Base-by-base conservation (phyloP, 92 coral and sea anemone genomes). In the Plumapathes pennacea region DNA sequence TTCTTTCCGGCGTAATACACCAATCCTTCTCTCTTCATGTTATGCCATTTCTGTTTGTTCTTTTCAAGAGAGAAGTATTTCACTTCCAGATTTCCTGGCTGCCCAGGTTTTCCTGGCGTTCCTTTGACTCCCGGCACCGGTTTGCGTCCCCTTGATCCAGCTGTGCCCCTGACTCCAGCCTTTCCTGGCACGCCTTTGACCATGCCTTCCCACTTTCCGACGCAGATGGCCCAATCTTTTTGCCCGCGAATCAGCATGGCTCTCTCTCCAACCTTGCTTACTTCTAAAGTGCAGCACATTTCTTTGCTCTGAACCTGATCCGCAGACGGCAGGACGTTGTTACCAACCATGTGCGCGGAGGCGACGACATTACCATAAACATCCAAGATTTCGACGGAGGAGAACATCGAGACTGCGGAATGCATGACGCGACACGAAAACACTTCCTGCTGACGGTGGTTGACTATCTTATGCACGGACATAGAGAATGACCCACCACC, bases 221-320 rank as follows among this genome's bases (percentile, higher is more conserved):
- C 37, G 46, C 83, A 76, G 4, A 76, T 32, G 10, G 70, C 83
- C 62, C 54, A 76, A 29, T 76, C 83, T 17, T 57, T 60, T 29
- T 57, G 17, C 28, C 76, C 60, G 13, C 83, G 68, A 4, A 76
- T 47, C 13, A 76, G 57, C 77, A 76, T 76, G 28, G 83, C 83
- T 15, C 83, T 63, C n/a, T 72, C 77, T 3, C 83, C 83, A n/a
- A n/a, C n/a, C 9, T 76, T 64, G 24, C 37, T 31, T 4, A 17
- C 39, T 22, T 62, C 32, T 4, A 68, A 43, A 6, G 60, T 66
- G 3, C 42, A 20, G 56, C 64, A 50, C 11, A 42, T 51, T 14
- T 29, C 5, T 3, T 75, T 50, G 10, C 58, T 40, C 21, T 56
- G 54, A 22, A 76, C 39, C 5, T 57, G 47, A 22, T 19, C 22